phyloP scores from a whole-genome alignment of 2,113 vertebrate species.

The Lynx canadensis region DNA sequence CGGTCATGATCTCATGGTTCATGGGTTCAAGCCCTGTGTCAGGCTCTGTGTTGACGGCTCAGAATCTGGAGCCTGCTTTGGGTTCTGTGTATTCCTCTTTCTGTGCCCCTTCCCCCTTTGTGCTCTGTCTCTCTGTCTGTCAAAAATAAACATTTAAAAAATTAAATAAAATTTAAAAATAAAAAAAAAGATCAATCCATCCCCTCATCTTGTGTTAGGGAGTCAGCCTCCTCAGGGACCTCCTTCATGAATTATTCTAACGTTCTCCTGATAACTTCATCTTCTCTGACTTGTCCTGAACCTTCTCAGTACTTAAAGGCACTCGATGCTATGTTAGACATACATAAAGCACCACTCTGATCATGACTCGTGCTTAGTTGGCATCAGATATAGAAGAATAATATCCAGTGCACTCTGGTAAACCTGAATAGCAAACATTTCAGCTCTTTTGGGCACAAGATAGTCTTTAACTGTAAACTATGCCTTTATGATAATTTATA shows the following conservation, averaged over 20 bases:
- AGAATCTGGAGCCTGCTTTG: too few species aligned
- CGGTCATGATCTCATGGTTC: too few species aligned
- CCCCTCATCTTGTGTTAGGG: background rate
- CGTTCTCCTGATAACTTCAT: background rate
- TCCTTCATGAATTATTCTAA: background rate
- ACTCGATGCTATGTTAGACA: background rate
- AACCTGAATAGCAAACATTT: background rate
- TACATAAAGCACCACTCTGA: background rate
- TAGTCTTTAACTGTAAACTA: background rate
- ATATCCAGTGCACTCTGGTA: background rate
- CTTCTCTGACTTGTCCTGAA: background rate
- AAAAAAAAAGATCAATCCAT: background rate
- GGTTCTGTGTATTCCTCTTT: too few species aligned
- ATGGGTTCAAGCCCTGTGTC: too few species aligned
- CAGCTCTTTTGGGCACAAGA: background rate
- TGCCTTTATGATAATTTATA: background rate
- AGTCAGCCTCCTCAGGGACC: background rate
- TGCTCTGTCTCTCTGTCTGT: too few species aligned
- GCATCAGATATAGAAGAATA: background rate
- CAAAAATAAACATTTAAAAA: too few species aligned
- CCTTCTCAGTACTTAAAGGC: background rate
- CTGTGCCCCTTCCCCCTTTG: too few species aligned
- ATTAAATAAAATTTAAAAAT: too few species aligned
- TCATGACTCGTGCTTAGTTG: background rate
- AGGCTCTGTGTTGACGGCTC: too few species aligned